A percentile compares a stretch with the other conserved stretches of the same genome.
These are phyloP conservation scores for Sternarchorhynchus goeldii DNA, from an alignment of 2,797 vertebrate genomes.

Conservation along the genomic window DNA sequence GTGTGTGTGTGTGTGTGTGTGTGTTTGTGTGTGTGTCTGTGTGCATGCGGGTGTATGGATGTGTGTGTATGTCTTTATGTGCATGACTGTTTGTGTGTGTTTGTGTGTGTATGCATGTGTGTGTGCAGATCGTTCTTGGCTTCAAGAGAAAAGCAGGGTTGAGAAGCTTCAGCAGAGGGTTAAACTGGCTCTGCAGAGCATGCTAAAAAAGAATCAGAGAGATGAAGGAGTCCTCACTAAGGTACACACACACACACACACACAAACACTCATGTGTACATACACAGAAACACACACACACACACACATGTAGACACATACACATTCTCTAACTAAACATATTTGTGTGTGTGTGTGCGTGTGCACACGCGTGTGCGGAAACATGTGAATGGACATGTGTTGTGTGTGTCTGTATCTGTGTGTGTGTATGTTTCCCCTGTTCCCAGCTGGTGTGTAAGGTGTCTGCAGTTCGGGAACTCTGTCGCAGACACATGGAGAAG, in stretches of 20 bases:
- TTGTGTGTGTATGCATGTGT: conserved; percentile 68
- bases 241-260: conserved; percentile 66
- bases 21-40: conserved; percentile 51
- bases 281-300: not conserved
- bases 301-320: too few relatives aligned
- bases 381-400: not conserved
- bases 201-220: conserved; percentile 89
- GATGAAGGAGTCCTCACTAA: conserved; percentile 89
- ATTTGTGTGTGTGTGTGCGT: too few relatives aligned
- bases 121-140: conserved; percentile 86
- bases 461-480: conserved; percentile 87
- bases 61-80: conserved; percentile 46
- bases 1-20: conserved; percentile 72
- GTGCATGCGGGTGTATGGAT: conserved; percentile 78
- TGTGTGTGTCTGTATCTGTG: not conserved
- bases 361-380: not conserved
- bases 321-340: not conserved
- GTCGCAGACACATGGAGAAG: conserved; percentile 90
- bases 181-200: conserved; percentile 86
- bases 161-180: conserved; percentile 92
- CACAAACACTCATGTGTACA: not conserved
- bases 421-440: conserved; percentile 7
- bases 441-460: conserved; percentile 91
- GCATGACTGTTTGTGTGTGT: not conserved
- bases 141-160: conserved; percentile 91